A percentile compares a stretch with the other conserved stretches of the same genome.
Conservation (phyloP, 1,140 invertebrate genomes). For the Drosophila neocordata region DNA sequence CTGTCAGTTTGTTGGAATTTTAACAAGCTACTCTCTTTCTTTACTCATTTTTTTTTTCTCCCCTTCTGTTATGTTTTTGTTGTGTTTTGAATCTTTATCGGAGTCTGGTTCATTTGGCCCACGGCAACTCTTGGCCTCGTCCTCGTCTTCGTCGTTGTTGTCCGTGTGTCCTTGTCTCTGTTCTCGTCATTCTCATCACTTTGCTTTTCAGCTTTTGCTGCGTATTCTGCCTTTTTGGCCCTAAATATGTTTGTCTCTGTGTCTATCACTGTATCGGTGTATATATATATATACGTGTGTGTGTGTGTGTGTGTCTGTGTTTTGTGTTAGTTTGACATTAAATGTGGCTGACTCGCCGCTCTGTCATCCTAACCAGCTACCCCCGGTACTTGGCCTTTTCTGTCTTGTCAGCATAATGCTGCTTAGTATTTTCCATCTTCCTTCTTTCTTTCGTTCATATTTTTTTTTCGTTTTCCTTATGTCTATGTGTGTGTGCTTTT, state of each 20-base stretch:
- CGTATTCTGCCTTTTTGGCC: conserved; percentile 42
- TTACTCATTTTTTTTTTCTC: not conserved
- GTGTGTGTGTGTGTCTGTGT: conserved; percentile 38
- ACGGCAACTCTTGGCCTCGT: conserved; percentile 38
- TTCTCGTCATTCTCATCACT: conserved; percentile 23
- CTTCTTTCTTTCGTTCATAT: conserved; percentile 45
- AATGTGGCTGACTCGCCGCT: conserved; percentile 59
- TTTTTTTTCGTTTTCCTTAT: conserved; percentile 30
- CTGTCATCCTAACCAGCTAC: conserved; percentile 6
- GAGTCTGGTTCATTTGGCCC: conserved; percentile 49
- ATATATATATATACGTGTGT: conserved; percentile 13
- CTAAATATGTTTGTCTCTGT: conserved; percentile 20
- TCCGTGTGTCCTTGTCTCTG: conserved; percentile 20
- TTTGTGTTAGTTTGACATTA: conserved; percentile 68
- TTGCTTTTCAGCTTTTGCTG: conserved; percentile 61
- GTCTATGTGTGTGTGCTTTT: conserved; percentile 26
- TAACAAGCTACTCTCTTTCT: conserved; percentile 69
- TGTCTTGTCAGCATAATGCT: conserved; percentile 69
- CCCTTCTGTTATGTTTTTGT: not conserved
- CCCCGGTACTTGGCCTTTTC: conserved; percentile 29
- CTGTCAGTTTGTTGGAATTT: conserved; percentile 65
- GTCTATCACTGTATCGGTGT: not conserved
- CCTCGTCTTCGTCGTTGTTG: not conserved
- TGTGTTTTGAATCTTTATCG: conserved; percentile 47
- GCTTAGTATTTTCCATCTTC: conserved; percentile 27